Base-by-base conservation (phyloP, 2,797 vertebrate genomes). In the Sebastolobus altivelis region DNA sequence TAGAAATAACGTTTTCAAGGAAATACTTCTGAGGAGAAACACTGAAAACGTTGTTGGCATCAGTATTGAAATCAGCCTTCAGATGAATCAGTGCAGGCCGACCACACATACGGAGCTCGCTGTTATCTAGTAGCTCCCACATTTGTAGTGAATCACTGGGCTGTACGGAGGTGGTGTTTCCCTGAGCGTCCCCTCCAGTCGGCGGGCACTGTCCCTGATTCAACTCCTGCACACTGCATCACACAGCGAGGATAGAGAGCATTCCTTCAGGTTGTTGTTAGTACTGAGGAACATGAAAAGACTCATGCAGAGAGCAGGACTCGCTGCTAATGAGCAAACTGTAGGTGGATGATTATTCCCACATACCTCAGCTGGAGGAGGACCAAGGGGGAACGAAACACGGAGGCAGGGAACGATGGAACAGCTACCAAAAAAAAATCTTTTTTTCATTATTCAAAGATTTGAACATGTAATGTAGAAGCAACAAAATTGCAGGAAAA, bases 281-380 rank as follows among this genome's bases (percentile, higher is more conserved):
- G 76, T 49, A 20, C 68, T 5, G 62, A 73, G 73, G 56, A 89
- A 92, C 91, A 93, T 89, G 87, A 94, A 92, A 92, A 89, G 90
- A 43, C 80, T 63, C 89, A 80, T 70, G 87, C 86, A 59, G 90
- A 66, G 90, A 81, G 81, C 84, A 77, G 79, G 84, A 72, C 88
- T 83, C 38, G 20, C 77, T 49, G 81, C 88, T 91, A 93, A 94
- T 88, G 90, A 94, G 92, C 83, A 80, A 84, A 88, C 79, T 80
- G 91, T 88, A 92, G 89, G 90, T 91, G 89, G 91, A 92, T 80
- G 84, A 89, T 88, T 84, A 83, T 90, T 85, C 88, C 77, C 85
- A 87, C 87, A 86, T 87, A 87, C 82, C 87, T 91, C 83, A 88
- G 88, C 78, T 89, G 88, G 82, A 84, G 86, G 69, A 87, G 40